phyloP scores from a whole-genome alignment of 2,888 invertebrate species.

The Lasius fuliginosus region DNA sequence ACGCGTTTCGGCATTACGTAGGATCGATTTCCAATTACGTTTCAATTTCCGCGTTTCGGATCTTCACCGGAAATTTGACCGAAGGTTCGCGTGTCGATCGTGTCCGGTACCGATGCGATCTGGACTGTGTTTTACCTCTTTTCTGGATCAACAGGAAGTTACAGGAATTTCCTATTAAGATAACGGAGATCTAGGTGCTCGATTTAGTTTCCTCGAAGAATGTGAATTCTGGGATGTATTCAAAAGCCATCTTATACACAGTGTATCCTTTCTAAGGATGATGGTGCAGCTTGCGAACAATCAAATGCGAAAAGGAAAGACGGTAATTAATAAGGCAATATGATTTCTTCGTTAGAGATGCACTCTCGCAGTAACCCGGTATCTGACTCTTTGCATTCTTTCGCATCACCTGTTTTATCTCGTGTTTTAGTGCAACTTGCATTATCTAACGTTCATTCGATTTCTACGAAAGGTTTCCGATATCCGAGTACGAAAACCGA shows the following conservation, averaged over 20 bases:
- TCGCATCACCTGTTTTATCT: background rate
- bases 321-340: background rate
- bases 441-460: background rate
- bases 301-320: background rate
- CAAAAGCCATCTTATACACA: background rate
- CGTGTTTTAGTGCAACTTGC: too few relatives aligned
- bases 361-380: background rate
- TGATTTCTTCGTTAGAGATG: background rate
- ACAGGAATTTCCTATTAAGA: conserved; percentile 15
- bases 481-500: background rate
- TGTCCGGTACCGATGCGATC: conserved; percentile 17
- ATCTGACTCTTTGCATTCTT: background rate
- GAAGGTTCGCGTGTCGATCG: conserved; percentile 46
- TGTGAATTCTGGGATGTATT: background rate
- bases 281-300: background rate
- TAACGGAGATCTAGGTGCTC: background rate
- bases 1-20: conserved; percentile 18
- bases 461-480: background rate
- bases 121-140: conserved; percentile 34
- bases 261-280: background rate
- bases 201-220: background rate
- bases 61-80: conserved; percentile 36
- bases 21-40: conserved; percentile 43
- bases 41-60: conserved; percentile 51
- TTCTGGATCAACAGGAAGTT: conserved; percentile 41